Base-by-base conservation (phyloP, 2,797 vertebrate species). In the Micromesistius poutassou region DNA sequence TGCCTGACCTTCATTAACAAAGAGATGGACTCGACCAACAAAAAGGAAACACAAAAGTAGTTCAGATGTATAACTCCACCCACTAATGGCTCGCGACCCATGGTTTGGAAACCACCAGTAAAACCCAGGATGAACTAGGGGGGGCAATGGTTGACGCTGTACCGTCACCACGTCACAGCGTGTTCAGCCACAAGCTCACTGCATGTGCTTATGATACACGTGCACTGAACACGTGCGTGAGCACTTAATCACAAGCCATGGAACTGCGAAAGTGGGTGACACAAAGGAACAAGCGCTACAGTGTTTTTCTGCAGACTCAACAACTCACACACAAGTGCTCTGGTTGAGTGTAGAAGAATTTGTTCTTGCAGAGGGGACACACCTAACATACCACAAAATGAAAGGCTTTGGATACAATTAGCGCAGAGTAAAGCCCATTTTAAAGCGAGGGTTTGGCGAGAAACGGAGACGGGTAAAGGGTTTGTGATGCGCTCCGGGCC, bases 351-450 rank as follows among this genome's bases (percentile, higher is more conserved):
- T 25, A 70, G 74, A 62, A 70, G 33, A 66, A 68, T 36, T 38
- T 40, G 74, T 62, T 68, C 5, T 9, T 62, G n/a, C 66, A 42
- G 71, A 62, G 55, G 46, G 70, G 78, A 79, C 74, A 25, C 75
- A 80, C 72, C 72, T 74, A 80, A 74, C 71, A 71, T 36, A 77
- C 79, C 78, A 73, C 74, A 76, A 68, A 68, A 68, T 73, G n/a
- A 73, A 68, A 80, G 70, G 55, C 71, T 70, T 46, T n/a, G 30
- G 75, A 36, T 74, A 30, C 62, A 80, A 74, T 77, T 77, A 71
- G 55, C 38, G 30, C 30, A 5, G 55, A 80, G 55, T 14, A 72
- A 70, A 71, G 72, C 22, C 35, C 35, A 10, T 66, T 55, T 14
- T n/a, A 46, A 1, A 71, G 75, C 19, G n/a, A 38, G 40, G 30